A percentile compares a stretch with the other conserved stretches of the same genome.
Evolutionary conservation across 2,888 invertebrate genomes (phyloP).

Genomic region (Eugnorisma glareosa): DNA sequence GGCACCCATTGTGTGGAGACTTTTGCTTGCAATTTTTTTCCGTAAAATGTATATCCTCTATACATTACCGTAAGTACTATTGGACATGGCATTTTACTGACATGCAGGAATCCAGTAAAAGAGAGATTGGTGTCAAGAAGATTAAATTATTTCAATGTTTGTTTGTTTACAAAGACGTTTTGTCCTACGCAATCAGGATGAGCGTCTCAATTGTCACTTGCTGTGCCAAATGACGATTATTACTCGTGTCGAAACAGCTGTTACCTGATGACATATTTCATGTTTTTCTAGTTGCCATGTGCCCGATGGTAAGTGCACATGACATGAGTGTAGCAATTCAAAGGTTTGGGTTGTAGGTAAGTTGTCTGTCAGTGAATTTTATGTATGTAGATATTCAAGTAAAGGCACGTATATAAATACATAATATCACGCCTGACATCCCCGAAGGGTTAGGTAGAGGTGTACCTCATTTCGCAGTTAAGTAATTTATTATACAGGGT

Average conservation of each 20-base stretch:
- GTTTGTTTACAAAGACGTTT: slow-evolving; percentile 33
- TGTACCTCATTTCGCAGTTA: too few relatives aligned
- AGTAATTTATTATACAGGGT: too few relatives aligned
- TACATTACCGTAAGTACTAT: neutral
- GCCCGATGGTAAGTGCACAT: neutral
- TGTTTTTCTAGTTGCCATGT: neutral
- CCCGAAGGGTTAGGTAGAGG: too few relatives aligned
- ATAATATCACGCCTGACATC: too few relatives aligned
- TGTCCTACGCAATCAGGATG: slow-evolving; percentile 26
- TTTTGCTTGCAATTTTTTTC: neutral
- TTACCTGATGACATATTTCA: slow-evolving; percentile 19
- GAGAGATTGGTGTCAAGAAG: neutral
- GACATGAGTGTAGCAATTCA: too few relatives aligned
- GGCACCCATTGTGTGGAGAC: neutral
- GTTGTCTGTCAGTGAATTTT: too few relatives aligned
- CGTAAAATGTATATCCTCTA: too few relatives aligned
- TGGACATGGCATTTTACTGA: neutral
- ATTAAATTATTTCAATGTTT: neutral
- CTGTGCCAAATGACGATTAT: slow-evolving; percentile 39
- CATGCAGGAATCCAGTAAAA: neutral
- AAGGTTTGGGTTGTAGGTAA: too few relatives aligned
- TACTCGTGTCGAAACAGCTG: slow-evolving; percentile 23
- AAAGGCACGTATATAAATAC: too few relatives aligned
- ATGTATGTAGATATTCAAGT: too few relatives aligned
- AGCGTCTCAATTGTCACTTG: slow-evolving; percentile 3